phyloP scores from a whole-genome alignment of 2,113 vertebrate genomes.

The Nothoprocta perdicaria region DNA sequence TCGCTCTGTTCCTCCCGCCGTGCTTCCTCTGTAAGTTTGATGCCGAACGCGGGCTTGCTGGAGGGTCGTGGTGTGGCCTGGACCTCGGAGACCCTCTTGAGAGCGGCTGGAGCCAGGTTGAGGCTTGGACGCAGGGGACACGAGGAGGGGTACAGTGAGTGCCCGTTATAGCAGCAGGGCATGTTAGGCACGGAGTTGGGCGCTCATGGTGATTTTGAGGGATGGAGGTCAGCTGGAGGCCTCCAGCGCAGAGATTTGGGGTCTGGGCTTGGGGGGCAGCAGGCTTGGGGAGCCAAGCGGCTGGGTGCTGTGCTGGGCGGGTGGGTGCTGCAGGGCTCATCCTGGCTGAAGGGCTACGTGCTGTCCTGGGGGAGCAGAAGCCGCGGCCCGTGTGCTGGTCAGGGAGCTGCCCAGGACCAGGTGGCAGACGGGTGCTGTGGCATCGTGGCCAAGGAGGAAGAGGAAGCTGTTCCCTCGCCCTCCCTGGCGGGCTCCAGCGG shows the following conservation, averaged over 20 bases:
- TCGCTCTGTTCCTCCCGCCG: background rate
- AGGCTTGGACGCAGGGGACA: background rate
- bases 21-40: background rate
- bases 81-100: background rate
- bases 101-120: background rate
- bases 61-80: background rate
- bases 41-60: fast-evolving
- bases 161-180: background rate
- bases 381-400: fast-evolving
- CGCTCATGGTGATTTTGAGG: background rate
- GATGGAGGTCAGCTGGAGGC: background rate
- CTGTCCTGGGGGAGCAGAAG: background rate
- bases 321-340: background rate
- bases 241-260: fast-evolving
- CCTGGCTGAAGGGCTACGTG: background rate
- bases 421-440: background rate
- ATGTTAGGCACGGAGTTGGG: fast-evolving
- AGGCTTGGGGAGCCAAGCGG: no score
- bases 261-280: no score
- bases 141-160: background rate
- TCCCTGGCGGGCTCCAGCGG: background rate
- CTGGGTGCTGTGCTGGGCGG: background rate
- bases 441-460: background rate
- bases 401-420: background rate
- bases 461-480: background rate